A percentile compares a stretch with the other conserved stretches of the same genome.
These are phyloP conservation scores for Cephalotes varians DNA, from an alignment of 2,888 invertebrate genomes.

Conservation along the genomic window DNA sequence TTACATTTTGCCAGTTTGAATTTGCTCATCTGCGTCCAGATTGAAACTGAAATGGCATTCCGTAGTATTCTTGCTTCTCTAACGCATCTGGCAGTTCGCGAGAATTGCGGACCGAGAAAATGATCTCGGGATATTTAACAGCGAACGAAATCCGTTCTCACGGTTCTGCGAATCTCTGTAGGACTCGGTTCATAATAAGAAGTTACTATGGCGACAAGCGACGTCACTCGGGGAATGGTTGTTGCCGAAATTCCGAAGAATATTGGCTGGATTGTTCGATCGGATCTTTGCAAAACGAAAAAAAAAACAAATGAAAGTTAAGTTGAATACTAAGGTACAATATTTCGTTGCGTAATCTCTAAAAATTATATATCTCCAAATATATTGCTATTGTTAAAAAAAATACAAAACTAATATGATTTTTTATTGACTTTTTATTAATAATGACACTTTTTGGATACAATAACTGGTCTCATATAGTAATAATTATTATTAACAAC, in stretches of 20 bases:
- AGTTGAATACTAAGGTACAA: not conserved
- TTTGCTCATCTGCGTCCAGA: not conserved
- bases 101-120: constrained; percentile 41
- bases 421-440: not conserved
- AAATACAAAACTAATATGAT: not conserved
- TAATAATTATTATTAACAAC: not conserved
- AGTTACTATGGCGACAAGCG: constrained; percentile 51
- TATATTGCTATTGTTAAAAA: not conserved
- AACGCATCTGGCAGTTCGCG: not conserved
- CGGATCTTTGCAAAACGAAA: constrained; percentile 40
- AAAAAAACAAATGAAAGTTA: not conserved
- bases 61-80: constrained; percentile 14
- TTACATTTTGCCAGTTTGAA: constrained; percentile 17
- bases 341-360: not conserved
- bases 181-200: constrained; percentile 13
- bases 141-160: constrained; percentile 4
- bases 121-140: constrained; percentile 49
- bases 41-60: constrained; percentile 36
- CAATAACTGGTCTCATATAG: not conserved
- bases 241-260: constrained; percentile 63
- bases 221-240: constrained; percentile 9
- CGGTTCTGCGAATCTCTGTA: constrained; percentile 3
- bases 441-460: not conserved
- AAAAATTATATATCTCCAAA: no score
- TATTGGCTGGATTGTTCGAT: constrained; percentile 69